A percentile compares a stretch with the other conserved stretches of the same genome.
These are phyloP conservation scores for Subacronicta megacephala DNA, from an alignment of 2,888 invertebrate species.

Conservation along the genomic window DNA sequence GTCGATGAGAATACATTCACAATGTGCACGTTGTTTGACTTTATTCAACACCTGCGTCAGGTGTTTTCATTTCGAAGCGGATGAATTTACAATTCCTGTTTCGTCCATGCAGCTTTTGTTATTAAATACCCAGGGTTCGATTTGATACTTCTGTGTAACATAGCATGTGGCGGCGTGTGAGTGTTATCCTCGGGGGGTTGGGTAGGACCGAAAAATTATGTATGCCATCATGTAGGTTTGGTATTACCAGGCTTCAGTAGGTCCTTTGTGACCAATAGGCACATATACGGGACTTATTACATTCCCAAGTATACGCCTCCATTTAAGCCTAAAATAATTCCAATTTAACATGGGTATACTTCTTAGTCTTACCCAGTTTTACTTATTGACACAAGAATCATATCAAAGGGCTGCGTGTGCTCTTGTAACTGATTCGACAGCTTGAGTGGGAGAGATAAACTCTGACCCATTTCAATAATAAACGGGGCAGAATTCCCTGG, in stretches of 20 bases:
- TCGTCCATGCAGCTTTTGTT: slow-evolving; percentile 34
- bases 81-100: slow-evolving; percentile 44
- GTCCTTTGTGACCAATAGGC: slow-evolving; percentile 4
- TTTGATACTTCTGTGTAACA: slow-evolving; percentile 6
- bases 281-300: slow-evolving; percentile 11
- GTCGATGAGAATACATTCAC: slow-evolving; percentile 16
- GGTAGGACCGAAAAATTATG: slow-evolving; percentile 3
- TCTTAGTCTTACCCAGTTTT: slow-evolving; percentile 8
- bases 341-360: slow-evolving; percentile 1
- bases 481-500: slow-evolving; percentile 43
- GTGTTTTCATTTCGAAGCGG: slow-evolving; percentile 42
- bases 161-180: slow-evolving; percentile 5
- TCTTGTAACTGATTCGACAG: slow-evolving; percentile 29
- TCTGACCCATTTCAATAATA: slow-evolving; percentile 54
- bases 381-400: slow-evolving; percentile 5
- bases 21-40: slow-evolving; percentile 36
- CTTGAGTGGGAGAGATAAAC: slow-evolving; percentile 45
- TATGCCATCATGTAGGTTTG: slow-evolving; percentile 14
- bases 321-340: slow-evolving; percentile 12
- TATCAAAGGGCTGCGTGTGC: slow-evolving; percentile 11
- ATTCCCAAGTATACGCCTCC: neutral
- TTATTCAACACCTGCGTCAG: slow-evolving; percentile 49
- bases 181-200: slow-evolving; percentile 3
- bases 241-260: slow-evolving; percentile 8
- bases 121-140: slow-evolving; percentile 30